Conservation (phyloP, 1,140 invertebrate genomes). For the Monochamus saltuarius region DNA sequence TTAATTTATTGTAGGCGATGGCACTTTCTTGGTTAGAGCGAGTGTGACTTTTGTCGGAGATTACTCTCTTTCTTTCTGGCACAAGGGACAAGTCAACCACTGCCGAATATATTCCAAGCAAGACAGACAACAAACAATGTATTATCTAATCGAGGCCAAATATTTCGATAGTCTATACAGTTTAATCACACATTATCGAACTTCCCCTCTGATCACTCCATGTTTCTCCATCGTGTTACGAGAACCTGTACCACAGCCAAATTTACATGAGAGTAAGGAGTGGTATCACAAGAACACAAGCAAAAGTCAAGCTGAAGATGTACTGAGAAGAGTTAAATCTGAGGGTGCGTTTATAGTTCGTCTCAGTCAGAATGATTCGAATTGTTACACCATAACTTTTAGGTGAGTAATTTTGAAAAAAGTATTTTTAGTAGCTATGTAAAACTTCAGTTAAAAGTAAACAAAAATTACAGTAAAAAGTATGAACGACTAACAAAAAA, state of each 20-base stretch:
- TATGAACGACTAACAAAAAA: no score
- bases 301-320: slow-evolving; percentile 81
- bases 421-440: no score
- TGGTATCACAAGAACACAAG: slow-evolving; percentile 89
- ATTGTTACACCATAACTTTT: slow-evolving; percentile 93
- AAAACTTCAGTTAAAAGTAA: no score
- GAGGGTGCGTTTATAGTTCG: slow-evolving; percentile 93
- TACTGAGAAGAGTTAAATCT: slow-evolving; percentile 75
- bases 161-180: slow-evolving; percentile 92
- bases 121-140: slow-evolving; percentile 85
- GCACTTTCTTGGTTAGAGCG: slow-evolving; percentile 91
- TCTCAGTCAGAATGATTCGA: slow-evolving; percentile 79
- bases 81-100: slow-evolving; percentile 86
- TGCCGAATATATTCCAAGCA: slow-evolving; percentile 89
- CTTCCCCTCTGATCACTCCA: slow-evolving; percentile 81
- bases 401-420: slow-evolving; percentile 63
- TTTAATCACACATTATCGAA: slow-evolving; percentile 87
- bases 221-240: slow-evolving; percentile 86
- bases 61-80: slow-evolving; percentile 94
- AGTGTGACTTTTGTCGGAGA: slow-evolving; percentile 96
- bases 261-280: slow-evolving; percentile 89
- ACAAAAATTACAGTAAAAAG: no score
- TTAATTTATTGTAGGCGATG: slow-evolving; percentile 59
- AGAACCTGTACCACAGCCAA: slow-evolving; percentile 92
- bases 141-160: slow-evolving; percentile 86